Evolutionary conservation across 2,888 invertebrate species (phyloP).

Genomic region (Pollenia angustigena): DNA sequence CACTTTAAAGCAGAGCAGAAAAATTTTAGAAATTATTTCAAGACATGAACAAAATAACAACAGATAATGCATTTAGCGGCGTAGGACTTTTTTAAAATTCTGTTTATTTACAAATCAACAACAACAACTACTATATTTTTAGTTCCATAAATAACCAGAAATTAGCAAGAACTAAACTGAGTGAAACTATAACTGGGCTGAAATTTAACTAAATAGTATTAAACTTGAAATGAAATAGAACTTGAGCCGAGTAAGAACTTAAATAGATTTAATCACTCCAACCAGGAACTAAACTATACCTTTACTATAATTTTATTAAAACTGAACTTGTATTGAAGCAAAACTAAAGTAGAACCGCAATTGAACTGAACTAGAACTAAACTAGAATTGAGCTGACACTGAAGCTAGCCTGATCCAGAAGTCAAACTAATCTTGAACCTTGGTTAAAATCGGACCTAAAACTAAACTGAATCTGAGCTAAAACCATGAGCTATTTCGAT

Average conservation of each 20-base stretch:
- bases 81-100: slow-evolving; percentile 1
- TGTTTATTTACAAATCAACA: not conserved
- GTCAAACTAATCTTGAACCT: not conserved
- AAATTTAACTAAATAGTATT: not conserved
- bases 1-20: not conserved
- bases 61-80: slow-evolving; percentile 46
- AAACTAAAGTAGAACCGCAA: not conserved
- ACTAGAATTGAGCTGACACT: not conserved
- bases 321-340: slow-evolving; percentile 2
- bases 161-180: too few species aligned
- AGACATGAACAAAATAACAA: slow-evolving; percentile 47
- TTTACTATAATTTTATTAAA: not conserved
- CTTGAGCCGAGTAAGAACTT: not conserved
- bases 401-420: not conserved
- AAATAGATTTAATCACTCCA: not conserved
- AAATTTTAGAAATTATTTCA: not conserved
- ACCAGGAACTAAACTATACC: not conserved
- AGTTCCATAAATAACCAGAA: too few species aligned
- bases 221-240: not conserved
- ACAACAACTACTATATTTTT: too few species aligned
- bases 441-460: not conserved
- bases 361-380: not conserved
- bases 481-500: too few species aligned
- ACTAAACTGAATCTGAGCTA: not conserved
- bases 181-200: not conserved